Conservation (phyloP, 2,113 vertebrate genomes). For the Chrysemys picta region DNA sequence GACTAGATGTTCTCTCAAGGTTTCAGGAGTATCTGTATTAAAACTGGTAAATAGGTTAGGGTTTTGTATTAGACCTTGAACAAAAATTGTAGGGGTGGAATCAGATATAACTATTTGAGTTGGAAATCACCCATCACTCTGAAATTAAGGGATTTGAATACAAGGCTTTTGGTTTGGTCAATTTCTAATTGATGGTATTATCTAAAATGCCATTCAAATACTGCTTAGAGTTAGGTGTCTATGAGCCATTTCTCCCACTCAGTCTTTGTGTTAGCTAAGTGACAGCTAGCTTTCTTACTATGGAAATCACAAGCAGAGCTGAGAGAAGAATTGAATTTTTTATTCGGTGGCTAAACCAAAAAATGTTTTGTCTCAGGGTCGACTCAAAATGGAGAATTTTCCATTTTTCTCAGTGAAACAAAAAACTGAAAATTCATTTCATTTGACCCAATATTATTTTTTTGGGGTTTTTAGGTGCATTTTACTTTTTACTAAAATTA, state of each 20-base stretch:
- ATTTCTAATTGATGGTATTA: background rate
- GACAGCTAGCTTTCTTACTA: constrained; percentile 27
- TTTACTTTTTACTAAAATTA: background rate
- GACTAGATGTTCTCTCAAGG: background rate
- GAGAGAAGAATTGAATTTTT: background rate
- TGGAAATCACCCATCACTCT: background rate
- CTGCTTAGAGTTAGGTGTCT: background rate
- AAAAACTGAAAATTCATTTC: background rate
- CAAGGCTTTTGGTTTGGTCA: background rate
- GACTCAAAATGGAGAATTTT: background rate
- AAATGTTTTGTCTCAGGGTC: background rate
- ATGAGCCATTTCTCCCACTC: background rate
- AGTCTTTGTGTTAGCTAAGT: constrained; percentile 2
- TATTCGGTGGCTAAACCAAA: background rate
- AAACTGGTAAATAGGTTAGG: background rate
- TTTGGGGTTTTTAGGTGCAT: background rate
- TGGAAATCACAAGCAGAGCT: background rate
- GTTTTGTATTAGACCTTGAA: background rate
- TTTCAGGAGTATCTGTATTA: background rate
- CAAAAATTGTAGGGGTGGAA: background rate
- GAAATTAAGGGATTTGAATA: constrained; percentile 1
- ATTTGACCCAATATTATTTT: background rate
- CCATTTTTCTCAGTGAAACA: background rate
- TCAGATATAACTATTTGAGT: constrained; percentile 3
- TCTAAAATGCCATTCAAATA: constrained; percentile 30